A percentile compares a stretch with the other conserved stretches of the same genome.
Evolutionary conservation across 2,113 vertebrate genomes (phyloP).

Genomic region (Burhinus bistriatus): DNA sequence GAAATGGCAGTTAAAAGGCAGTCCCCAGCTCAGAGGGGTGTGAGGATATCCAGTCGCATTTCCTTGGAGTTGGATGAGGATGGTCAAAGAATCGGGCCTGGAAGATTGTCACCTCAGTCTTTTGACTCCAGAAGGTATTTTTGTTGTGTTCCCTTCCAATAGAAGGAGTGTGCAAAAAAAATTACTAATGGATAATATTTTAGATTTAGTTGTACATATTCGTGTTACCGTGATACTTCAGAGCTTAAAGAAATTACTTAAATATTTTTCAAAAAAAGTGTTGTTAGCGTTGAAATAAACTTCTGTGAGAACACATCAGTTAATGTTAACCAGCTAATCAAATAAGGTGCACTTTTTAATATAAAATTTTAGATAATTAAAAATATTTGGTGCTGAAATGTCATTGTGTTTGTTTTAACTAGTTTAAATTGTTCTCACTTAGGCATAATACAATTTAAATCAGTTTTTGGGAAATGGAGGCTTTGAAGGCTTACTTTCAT

Average conservation of each 20-base stretch:
- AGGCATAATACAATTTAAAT: neutral
- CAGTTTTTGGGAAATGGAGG: neutral
- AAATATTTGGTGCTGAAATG: neutral
- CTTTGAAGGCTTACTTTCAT: neutral
- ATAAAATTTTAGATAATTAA: neutral
- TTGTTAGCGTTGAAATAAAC: neutral
- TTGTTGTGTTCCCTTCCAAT: neutral
- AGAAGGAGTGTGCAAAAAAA: neutral
- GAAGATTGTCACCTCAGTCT: neutral
- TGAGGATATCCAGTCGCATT: slow-evolving; percentile 66
- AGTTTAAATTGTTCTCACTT: neutral
- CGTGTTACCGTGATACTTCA: neutral
- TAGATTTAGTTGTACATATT: neutral
- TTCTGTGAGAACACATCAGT: neutral
- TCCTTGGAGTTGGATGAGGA: slow-evolving; percentile 78
- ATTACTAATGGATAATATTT: neutral
- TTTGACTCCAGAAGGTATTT: slow-evolving; percentile 62
- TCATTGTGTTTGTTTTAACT: neutral
- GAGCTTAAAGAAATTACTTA: neutral
- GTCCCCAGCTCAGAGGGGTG: neutral
- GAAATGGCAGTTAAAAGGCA: slow-evolving; percentile 83
- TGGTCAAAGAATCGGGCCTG: slow-evolving; percentile 48
- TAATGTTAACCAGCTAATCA: neutral
- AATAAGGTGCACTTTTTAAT: neutral
- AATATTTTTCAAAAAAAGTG: neutral